These are phyloP conservation scores for Heteractis magnifica DNA, from an alignment of 92 coral and sea anemone genomes.

Conservation along the genomic window DNA sequence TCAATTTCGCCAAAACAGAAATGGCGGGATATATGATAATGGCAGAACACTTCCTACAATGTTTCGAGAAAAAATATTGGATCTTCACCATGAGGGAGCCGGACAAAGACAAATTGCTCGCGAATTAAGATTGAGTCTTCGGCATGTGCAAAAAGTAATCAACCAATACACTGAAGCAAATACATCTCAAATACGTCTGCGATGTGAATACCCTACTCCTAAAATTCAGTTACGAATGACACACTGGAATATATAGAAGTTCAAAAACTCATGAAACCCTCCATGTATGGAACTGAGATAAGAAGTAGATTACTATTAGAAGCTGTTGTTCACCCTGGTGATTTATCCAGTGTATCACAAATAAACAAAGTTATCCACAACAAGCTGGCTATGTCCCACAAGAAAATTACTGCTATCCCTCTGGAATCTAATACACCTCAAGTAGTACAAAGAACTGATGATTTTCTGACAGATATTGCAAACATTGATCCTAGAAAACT, in stretches of 20 bases:
- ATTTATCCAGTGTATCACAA: slow-evolving; percentile 34
- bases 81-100: neutral
- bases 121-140: slow-evolving; percentile 3
- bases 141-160: slow-evolving; percentile 22
- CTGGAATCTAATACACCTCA: slow-evolving; percentile 11
- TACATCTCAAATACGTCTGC: slow-evolving; percentile 20
- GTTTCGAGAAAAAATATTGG: neutral
- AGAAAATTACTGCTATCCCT: slow-evolving; percentile 21
- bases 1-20: neutral
- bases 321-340: slow-evolving; percentile 18
- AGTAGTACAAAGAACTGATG: slow-evolving; percentile 1
- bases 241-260: slow-evolving; percentile 31
- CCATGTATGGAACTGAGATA: slow-evolving; percentile 29
- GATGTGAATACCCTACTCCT: slow-evolving; percentile 7
- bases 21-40: neutral
- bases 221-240: slow-evolving; percentile 15
- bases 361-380: slow-evolving; percentile 25
- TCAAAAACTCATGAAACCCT: slow-evolving; percentile 30
- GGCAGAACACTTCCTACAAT: neutral
- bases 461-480: slow-evolving; percentile 26
- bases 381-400: slow-evolving; percentile 24
- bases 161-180: slow-evolving; percentile 20
- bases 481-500: slow-evolving; percentile 28
- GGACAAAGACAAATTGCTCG: neutral
- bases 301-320: slow-evolving; percentile 26